Conservation (phyloP, 2,888 invertebrate genomes). For the Archips xylosteana region DNA sequence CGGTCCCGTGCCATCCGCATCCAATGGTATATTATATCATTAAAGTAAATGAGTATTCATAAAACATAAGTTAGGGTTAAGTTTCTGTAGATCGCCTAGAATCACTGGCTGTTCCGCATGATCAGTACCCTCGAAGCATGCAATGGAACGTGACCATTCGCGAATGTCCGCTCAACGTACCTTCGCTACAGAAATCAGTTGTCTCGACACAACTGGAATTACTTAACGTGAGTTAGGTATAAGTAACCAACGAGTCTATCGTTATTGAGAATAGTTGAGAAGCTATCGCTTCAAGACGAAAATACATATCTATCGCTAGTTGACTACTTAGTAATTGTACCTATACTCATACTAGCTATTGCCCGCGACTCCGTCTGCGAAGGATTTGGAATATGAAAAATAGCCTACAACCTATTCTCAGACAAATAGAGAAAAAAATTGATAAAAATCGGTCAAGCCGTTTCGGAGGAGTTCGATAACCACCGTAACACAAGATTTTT, state of each 20-base stretch:
- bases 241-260: not conserved
- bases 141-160: conserved; percentile 75
- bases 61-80: not conserved
- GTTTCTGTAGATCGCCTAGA: conserved; percentile 47
- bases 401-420: no score
- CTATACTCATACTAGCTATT: no score
- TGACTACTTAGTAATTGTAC: no score
- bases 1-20: no score
- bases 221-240: not conserved
- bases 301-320: no score
- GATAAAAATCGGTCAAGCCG: no score
- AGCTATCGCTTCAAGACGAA: not conserved
- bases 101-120: conserved; percentile 67
- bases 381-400: no score
- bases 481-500: no score
- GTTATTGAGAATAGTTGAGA: not conserved
- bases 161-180: conserved; percentile 64
- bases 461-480: no score
- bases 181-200: conserved; percentile 64
- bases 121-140: conserved; percentile 69
- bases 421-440: no score
- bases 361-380: no score
- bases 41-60: not conserved
- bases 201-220: conserved; percentile 44
- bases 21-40: no score